phyloP scores from a whole-genome alignment of 2,113 vertebrate genomes.

The Oncorhynchus mykiss region DNA sequence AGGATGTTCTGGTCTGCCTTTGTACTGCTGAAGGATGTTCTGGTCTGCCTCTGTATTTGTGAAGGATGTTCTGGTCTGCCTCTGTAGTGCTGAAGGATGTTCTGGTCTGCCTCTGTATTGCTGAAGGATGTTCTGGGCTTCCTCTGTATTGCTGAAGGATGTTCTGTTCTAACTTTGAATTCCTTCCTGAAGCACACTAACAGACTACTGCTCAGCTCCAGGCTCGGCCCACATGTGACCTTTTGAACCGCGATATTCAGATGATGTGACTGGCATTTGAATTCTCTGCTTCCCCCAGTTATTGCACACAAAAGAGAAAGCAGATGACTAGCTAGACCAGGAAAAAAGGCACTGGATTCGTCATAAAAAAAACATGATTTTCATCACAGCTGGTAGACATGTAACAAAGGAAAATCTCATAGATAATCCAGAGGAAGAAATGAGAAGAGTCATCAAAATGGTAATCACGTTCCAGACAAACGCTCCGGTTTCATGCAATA shows the following conservation, averaged over 20 bases:
- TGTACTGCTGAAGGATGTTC: too few relatives aligned
- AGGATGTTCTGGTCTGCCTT: too few relatives aligned
- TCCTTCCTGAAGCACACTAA: too few relatives aligned
- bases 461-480: constrained; percentile 40
- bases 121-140: too few relatives aligned
- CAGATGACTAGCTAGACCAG: constrained; percentile 8
- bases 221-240: constrained; percentile 5
- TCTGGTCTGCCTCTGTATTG: too few relatives aligned
- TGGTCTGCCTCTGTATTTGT: too few relatives aligned
- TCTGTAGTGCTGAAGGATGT: too few relatives aligned
- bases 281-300: background rate
- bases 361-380: constrained; percentile 4
- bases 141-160: too few relatives aligned
- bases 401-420: constrained; percentile 37
- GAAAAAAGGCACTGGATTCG: background rate
- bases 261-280: constrained; percentile 27
- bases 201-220: too few relatives aligned
- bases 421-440: constrained; percentile 17
- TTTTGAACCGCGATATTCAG: background rate
- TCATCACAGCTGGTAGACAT: constrained; percentile 23
- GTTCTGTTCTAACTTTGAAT: too few relatives aligned
- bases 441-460: constrained; percentile 24
- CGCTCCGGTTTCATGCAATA: constrained; percentile 9
- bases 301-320: too few relatives aligned
- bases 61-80: too few relatives aligned